phyloP scores from a whole-genome alignment of 53 echinoderm and acorn worm species.

The Henricia sp. region DNA sequence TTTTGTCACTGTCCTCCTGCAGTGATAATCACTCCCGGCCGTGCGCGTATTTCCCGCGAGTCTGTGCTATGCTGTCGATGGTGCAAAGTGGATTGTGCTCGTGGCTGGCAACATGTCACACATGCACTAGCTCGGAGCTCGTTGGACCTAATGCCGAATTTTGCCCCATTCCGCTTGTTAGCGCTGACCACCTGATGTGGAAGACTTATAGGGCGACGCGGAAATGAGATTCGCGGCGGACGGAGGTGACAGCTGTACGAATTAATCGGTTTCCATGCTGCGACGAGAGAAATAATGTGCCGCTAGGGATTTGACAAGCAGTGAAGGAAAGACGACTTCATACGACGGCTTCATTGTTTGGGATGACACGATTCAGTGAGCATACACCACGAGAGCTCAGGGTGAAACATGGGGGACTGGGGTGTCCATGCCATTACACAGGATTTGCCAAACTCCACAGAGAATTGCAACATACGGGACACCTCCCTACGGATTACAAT shows the following conservation, averaged over 20 bases:
- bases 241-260: constrained; percentile 27
- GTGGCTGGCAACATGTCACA: neutral
- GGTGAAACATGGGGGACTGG: neutral
- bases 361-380: neutral
- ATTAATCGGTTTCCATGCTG: neutral
- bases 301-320: too few species aligned
- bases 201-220: constrained; percentile 36
- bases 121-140: neutral
- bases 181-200: constrained; percentile 10
- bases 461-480: constrained; percentile 15
- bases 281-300: too few species aligned
- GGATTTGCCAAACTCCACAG: constrained; percentile 3
- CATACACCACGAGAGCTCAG: neutral
- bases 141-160: neutral
- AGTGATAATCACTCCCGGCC: too few species aligned
- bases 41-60: too few species aligned
- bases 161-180: neutral
- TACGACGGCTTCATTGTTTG: neutral
- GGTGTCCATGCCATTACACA: neutral
- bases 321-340: too few species aligned
- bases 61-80: neutral
- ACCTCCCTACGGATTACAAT: constrained; percentile 25
- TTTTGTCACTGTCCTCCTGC: too few species aligned
- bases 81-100: neutral
- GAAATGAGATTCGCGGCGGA: constrained; percentile 22